phyloP scores from a whole-genome alignment of 2,888 invertebrate species.

The Hetaerina titia region DNA sequence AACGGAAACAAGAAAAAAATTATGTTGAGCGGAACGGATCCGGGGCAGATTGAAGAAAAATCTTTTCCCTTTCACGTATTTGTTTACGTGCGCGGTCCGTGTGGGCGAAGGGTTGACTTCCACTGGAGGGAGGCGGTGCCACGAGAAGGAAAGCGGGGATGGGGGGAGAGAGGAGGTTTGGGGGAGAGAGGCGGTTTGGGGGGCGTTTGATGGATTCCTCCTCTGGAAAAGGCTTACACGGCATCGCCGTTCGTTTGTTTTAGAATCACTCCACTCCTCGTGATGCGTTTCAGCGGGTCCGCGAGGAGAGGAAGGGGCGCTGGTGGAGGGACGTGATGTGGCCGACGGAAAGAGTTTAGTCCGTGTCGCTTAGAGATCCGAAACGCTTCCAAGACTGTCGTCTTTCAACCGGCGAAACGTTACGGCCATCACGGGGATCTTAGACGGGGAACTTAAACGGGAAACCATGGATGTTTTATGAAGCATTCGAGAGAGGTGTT shows the following conservation, averaged over 20 bases:
- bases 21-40: not conserved
- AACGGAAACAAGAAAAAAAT: conserved; percentile 23
- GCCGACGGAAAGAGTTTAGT: not conserved
- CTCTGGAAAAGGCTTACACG: not conserved
- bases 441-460: not conserved
- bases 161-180: no score
- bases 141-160: not conserved
- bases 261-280: not conserved
- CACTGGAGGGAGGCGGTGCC: not conserved
- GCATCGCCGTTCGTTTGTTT: conserved; percentile 22
- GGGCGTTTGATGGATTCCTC: not conserved
- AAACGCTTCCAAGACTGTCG: not conserved
- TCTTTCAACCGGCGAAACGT: not conserved
- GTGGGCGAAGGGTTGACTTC: not conserved
- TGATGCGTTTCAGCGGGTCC: conserved; percentile 4
- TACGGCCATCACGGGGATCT: not conserved
- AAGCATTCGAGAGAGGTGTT: not conserved
- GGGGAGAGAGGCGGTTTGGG: not conserved
- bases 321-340: not conserved
- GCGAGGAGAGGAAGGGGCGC: not conserved
- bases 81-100: not conserved
- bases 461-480: not conserved
- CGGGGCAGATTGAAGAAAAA: conserved; percentile 30
- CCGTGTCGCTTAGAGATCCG: not conserved
- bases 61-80: conserved; percentile 33